These are phyloP conservation scores for Takifugu bimaculatus DNA, from an alignment of 2,113 vertebrate genomes.

Conservation along the genomic window DNA sequence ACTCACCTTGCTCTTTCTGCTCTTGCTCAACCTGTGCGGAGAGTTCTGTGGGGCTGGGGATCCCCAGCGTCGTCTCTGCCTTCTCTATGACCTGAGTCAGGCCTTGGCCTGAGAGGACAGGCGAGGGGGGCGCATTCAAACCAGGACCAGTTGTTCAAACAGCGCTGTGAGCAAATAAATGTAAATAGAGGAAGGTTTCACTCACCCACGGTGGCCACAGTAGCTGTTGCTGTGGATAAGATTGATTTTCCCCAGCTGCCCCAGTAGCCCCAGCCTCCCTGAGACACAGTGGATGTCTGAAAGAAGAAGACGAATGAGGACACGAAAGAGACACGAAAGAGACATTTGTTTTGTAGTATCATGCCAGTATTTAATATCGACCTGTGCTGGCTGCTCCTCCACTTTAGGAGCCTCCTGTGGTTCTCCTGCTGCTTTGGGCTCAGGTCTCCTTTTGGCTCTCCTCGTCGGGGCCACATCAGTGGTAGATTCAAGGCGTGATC, in stretches of 20 bases:
- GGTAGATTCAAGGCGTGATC: slow-evolving; percentile 34
- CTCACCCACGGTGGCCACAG: slow-evolving; percentile 93
- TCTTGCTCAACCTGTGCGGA: slow-evolving; percentile 72
- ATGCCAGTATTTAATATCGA: not conserved
- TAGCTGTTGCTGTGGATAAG: slow-evolving; percentile 89
- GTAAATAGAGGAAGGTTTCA: not conserved
- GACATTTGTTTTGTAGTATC: too few species aligned
- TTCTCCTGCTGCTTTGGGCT: slow-evolving; percentile 62
- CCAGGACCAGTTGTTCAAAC: not conserved
- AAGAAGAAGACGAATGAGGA: not conserved
- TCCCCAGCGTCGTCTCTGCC: slow-evolving; percentile 91
- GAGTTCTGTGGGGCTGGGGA: slow-evolving; percentile 86
- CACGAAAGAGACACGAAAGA: not conserved
- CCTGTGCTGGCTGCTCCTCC: slow-evolving; percentile 45
- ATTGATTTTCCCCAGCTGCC: slow-evolving; percentile 96
- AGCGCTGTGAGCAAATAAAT: not conserved
- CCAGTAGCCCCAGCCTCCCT: slow-evolving; percentile 91
- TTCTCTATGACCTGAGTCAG: slow-evolving; percentile 96
- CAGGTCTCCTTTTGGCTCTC: slow-evolving; percentile 84
- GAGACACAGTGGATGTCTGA: slow-evolving; percentile 66
- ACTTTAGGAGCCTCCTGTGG: slow-evolving; percentile 13
- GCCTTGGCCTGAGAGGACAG: slow-evolving; percentile 81
- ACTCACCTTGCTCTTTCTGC: slow-evolving; percentile 66
- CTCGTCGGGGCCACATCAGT: slow-evolving; percentile 68
- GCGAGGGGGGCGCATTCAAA: not conserved